Evolutionary conservation across 2,888 invertebrate species (phyloP).

Genomic region (Nemotelus nigrinus): DNA sequence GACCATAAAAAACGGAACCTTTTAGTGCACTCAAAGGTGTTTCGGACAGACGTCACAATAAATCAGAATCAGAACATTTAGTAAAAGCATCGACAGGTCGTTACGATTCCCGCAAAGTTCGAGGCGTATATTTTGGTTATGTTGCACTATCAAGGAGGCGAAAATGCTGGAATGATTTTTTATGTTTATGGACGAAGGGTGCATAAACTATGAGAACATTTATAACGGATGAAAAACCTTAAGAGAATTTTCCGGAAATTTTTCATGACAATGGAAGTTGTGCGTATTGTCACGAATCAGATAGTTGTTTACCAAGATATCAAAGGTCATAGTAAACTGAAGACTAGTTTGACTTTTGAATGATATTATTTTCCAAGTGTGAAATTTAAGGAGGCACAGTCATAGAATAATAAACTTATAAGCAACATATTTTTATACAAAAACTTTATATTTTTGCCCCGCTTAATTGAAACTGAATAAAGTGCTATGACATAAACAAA

Average conservation of each 20-base stretch:
- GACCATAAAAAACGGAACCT: slow-evolving; percentile 7
- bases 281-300: too few species aligned
- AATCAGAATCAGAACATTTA: slow-evolving; percentile 44
- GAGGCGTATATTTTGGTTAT: background rate
- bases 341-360: too few species aligned
- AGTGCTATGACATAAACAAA: too few species aligned
- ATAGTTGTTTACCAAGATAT: too few species aligned
- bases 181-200: slow-evolving; percentile 41
- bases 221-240: slow-evolving; percentile 22
- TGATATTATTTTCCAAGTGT: too few species aligned
- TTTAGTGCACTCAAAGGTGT: slow-evolving; percentile 35
- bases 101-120: slow-evolving; percentile 13
- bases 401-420: too few species aligned
- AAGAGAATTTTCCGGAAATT: background rate
- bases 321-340: too few species aligned
- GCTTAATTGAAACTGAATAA: too few species aligned
- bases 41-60: slow-evolving; percentile 33
- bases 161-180: slow-evolving; percentile 17
- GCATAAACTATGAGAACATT: slow-evolving; percentile 41
- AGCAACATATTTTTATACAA: too few species aligned
- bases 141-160: background rate
- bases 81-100: slow-evolving; percentile 37
- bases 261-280: too few species aligned
- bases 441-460: too few species aligned
- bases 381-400: too few species aligned